Evolutionary conservation across 2,797 vertebrate genomes (phyloP).

Genomic region (Xyrichtys novacula): DNA sequence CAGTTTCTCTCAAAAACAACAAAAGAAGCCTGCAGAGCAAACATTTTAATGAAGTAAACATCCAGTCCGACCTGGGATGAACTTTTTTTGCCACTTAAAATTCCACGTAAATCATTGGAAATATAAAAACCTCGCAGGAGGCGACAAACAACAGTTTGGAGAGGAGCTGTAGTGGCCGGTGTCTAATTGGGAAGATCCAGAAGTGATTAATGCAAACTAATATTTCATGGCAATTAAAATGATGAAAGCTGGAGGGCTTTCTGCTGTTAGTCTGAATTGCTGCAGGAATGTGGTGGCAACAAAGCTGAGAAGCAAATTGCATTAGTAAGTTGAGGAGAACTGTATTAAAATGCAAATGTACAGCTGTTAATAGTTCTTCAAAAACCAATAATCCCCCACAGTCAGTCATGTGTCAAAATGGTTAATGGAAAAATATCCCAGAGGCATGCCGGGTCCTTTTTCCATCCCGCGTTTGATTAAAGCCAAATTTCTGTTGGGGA

Average conservation of each 20-base stretch:
- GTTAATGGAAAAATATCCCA: constrained; percentile 99
- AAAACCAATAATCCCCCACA: constrained; percentile 99
- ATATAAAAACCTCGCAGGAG: constrained; percentile 38
- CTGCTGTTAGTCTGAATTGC: constrained; percentile 83
- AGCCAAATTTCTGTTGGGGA: constrained; percentile 90
- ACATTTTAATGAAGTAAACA: constrained; percentile 21
- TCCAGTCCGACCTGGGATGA: not conserved
- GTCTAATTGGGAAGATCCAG: constrained; percentile 72
- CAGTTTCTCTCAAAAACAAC: constrained; percentile 2
- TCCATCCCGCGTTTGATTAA: constrained; percentile 97
- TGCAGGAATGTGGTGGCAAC: constrained; percentile 92
- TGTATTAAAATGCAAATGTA: constrained; percentile 99
- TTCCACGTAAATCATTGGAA: constrained; percentile 19
- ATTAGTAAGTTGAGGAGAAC: constrained; percentile 95
- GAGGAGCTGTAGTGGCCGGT: constrained; percentile 41
- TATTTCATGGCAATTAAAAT: constrained; percentile 86
- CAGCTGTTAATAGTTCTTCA: constrained; percentile 99
- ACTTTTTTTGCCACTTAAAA: constrained; percentile 11
- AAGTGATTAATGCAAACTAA: constrained; percentile 84
- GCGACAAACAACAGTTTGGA: constrained; percentile 58
- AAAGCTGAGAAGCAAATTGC: constrained; percentile 96
- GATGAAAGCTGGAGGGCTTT: constrained; percentile 81
- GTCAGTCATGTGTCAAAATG: constrained; percentile 99
- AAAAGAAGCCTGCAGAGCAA: not conserved
- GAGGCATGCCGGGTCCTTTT: constrained; percentile 92